phyloP scores from a whole-genome alignment of 1,140 invertebrate genomes.

The Pissodes strobi region DNA sequence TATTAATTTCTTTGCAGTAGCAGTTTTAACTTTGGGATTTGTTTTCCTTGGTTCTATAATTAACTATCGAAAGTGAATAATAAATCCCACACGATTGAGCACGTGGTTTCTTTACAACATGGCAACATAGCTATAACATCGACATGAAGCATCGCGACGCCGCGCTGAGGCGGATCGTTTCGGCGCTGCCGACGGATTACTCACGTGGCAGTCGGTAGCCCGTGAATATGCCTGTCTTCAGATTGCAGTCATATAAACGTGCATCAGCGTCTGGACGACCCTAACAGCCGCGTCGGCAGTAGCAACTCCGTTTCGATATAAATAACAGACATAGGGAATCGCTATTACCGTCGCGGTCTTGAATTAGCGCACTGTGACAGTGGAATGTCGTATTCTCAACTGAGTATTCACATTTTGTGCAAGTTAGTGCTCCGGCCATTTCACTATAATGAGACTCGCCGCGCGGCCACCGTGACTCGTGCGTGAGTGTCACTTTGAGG shows the following conservation, averaged over 20 bases:
- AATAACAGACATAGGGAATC: constrained; percentile 16
- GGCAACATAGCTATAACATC: constrained; percentile 3
- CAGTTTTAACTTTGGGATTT: too few relatives aligned
- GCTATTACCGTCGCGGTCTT: constrained; percentile 14
- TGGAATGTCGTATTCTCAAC: constrained; percentile 7
- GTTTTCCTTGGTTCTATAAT: too few relatives aligned
- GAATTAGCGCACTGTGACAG: constrained; percentile 16
- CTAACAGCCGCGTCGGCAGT: constrained; percentile 24
- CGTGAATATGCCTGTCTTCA: constrained; percentile 23
- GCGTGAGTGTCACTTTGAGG: constrained; percentile 58
- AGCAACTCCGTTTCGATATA: constrained; percentile 30
- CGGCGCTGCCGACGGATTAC: constrained; percentile 10
- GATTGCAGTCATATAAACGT: constrained; percentile 16
- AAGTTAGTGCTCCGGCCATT: constrained; percentile 9
- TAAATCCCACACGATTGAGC: background rate
- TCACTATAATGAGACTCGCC: constrained; percentile 47
- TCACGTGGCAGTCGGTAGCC: constrained; percentile 28
- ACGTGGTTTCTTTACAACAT: background rate
- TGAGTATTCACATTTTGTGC: background rate
- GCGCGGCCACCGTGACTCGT: constrained; percentile 40
- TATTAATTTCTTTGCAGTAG: too few relatives aligned
- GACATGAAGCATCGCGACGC: constrained; percentile 21
- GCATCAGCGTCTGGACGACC: constrained; percentile 31
- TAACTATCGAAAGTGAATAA: background rate
- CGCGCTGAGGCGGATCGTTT: constrained; percentile 6